Percentiles rank a stretch among this genome's conserved stretches.
Conservation (phyloP, 2,797 vertebrate genomes). For the Centropyge bicolor region DNA sequence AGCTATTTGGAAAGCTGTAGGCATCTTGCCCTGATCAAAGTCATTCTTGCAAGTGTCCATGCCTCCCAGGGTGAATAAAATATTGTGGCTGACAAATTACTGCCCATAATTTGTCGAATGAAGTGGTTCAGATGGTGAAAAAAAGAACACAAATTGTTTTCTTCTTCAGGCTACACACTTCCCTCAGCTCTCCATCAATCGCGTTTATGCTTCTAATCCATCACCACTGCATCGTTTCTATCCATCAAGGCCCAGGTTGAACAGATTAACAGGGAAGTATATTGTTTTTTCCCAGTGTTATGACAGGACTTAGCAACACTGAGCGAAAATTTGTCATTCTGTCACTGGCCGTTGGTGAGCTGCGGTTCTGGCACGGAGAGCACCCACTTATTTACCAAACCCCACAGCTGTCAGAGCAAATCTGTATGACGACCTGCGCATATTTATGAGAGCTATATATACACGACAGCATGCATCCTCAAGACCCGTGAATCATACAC, state of each 20-base stretch:
- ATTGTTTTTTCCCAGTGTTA: slow-evolving; percentile 73
- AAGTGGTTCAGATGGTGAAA: slow-evolving; percentile 13
- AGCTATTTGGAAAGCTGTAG: not conserved
- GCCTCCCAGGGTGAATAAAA: not conserved
- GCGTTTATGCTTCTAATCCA: slow-evolving; percentile 45
- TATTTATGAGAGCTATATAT: slow-evolving; percentile 72
- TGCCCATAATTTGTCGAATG: not conserved
- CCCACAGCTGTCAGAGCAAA: slow-evolving; percentile 68
- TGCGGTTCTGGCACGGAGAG: slow-evolving; percentile 53
- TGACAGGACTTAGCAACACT: slow-evolving; percentile 75
- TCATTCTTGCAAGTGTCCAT: not conserved
- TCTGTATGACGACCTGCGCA: slow-evolving; percentile 66
- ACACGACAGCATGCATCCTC: slow-evolving; percentile 23
- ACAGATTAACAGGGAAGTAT: slow-evolving; percentile 59
- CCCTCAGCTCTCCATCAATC: slow-evolving; percentile 24
- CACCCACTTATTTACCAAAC: slow-evolving; percentile 70
- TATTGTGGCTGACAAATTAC: slow-evolving; percentile 17
- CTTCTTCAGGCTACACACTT: slow-evolving; percentile 25
- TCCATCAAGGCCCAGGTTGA: slow-evolving; percentile 59
- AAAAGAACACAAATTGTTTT: slow-evolving; percentile 23
- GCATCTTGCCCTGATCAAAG: not conserved
- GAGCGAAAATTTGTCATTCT: slow-evolving; percentile 70
- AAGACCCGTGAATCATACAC: slow-evolving; percentile 53
- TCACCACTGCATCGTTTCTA: slow-evolving; percentile 44
- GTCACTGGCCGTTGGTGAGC: slow-evolving; percentile 53